Percentiles rank a stretch among this genome's conserved stretches.
phyloP scores from a whole-genome alignment of 2,888 invertebrate genomes.

The Antheraea yamamai region DNA sequence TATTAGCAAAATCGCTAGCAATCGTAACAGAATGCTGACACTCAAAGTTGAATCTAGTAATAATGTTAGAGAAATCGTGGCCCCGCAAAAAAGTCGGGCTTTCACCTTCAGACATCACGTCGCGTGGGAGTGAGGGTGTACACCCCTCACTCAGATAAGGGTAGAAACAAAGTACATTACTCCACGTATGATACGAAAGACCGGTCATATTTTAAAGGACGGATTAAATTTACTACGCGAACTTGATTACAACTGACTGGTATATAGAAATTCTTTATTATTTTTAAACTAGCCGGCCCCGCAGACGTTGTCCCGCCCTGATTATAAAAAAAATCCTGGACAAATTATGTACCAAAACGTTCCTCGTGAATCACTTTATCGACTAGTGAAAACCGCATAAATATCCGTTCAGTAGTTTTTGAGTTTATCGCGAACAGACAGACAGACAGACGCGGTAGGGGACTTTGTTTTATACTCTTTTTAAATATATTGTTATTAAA shows the following conservation, averaged over 20 bases:
- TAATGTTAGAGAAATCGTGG: slow-evolving; percentile 45
- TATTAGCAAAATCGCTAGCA: slow-evolving; percentile 23
- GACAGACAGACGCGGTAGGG: too few relatives aligned
- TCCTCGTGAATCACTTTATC: too few relatives aligned
- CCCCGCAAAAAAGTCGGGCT: slow-evolving; percentile 44
- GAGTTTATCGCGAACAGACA: too few relatives aligned
- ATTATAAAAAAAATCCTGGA: too few relatives aligned
- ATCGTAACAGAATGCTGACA: slow-evolving; percentile 24
- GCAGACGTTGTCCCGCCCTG: too few relatives aligned
- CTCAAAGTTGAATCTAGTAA: slow-evolving; percentile 34
- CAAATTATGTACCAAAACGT: too few relatives aligned
- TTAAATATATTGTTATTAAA: background rate
- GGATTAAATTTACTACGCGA: background rate
- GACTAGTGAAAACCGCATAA: too few relatives aligned
- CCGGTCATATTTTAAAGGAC: slow-evolving; percentile 11
- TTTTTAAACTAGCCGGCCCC: background rate
- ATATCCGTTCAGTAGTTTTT: too few relatives aligned
- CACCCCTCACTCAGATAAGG: slow-evolving; percentile 19
- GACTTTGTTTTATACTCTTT: too few relatives aligned
- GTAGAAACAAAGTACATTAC: slow-evolving; percentile 21
- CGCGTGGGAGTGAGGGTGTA: slow-evolving; percentile 26
- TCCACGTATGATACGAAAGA: slow-evolving; percentile 18
- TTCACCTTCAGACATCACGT: slow-evolving; percentile 59
- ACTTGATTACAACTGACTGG: background rate
- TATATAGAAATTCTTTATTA: background rate